A percentile compares a stretch with the other conserved stretches of the same genome.
phyloP scores from a whole-genome alignment of 2,888 invertebrate genomes.

The Cheilosia pagana region DNA sequence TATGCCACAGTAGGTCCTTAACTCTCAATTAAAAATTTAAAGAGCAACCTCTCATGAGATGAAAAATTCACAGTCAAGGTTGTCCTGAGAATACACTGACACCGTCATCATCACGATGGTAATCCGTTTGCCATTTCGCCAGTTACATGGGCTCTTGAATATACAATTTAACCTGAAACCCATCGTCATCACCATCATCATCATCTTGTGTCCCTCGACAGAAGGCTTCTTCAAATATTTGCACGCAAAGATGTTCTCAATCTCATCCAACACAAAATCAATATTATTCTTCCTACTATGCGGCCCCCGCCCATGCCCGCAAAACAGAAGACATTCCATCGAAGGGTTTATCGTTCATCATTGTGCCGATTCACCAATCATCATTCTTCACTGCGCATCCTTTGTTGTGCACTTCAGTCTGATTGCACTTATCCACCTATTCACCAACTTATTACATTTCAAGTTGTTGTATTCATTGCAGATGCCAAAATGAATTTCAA shows the following conservation, averaged over 20 bases:
- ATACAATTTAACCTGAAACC: constrained; percentile 6
- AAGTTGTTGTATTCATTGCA: constrained; percentile 66
- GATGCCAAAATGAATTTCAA: constrained; percentile 72
- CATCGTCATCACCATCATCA: neutral
- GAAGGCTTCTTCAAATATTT: constrained; percentile 23
- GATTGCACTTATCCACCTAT: constrained; percentile 71
- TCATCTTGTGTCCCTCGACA: neutral
- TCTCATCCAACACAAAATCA: constrained; percentile 28
- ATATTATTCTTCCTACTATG: constrained; percentile 28
- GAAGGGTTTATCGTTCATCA: constrained; percentile 32
- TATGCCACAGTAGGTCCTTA: no score
- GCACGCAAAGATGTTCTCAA: constrained; percentile 23
- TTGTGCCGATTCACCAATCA: constrained; percentile 45
- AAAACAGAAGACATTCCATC: neutral
- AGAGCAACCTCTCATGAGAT: no score
- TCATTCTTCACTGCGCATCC: constrained; percentile 54
- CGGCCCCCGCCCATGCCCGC: neutral
- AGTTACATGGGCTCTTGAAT: neutral
- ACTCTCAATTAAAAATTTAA: no score
- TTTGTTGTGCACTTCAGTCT: constrained; percentile 62
- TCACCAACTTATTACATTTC: constrained; percentile 69
- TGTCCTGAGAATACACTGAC: no score
- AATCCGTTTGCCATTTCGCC: no score
- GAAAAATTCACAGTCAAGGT: no score
- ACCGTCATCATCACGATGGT: no score